These are phyloP conservation scores for Aphrophora alni DNA, from an alignment of 2,888 invertebrate genomes.

Conservation along the genomic window DNA sequence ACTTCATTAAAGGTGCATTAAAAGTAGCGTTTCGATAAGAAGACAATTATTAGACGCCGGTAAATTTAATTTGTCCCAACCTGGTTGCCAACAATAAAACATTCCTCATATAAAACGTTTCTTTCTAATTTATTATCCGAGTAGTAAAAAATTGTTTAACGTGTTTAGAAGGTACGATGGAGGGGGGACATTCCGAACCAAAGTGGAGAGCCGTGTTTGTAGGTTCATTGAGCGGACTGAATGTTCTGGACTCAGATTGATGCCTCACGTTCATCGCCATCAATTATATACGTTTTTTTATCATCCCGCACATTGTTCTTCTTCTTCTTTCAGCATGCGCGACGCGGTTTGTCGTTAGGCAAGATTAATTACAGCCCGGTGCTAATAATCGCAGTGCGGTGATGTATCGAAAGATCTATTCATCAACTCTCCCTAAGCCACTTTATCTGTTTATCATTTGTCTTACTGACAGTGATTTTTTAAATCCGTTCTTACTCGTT, in stretches of 20 bases:
- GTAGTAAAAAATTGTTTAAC: conserved; percentile 24
- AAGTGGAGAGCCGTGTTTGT: background rate
- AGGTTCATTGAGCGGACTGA: background rate
- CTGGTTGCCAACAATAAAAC: background rate
- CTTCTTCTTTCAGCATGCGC: conserved; percentile 6
- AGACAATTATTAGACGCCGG: background rate
- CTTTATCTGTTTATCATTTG: conserved; percentile 9
- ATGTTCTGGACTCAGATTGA: background rate
- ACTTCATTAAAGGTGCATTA: conserved; percentile 2
- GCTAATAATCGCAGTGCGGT: background rate
- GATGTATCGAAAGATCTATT: conserved; percentile 6
- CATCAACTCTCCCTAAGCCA: background rate
- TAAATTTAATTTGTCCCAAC: background rate
- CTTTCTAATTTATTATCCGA: conserved; percentile 33
- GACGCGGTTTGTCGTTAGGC: background rate
- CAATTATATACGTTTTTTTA: background rate
- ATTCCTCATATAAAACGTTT: conserved; percentile 37
- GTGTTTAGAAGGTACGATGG: background rate
- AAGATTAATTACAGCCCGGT: background rate
- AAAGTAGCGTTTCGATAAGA: background rate
- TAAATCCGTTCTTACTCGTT: conserved; percentile 1
- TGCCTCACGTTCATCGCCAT: conserved; percentile 1
- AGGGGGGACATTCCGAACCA: background rate
- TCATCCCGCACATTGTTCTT: conserved; percentile 6
- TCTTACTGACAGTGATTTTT: background rate